phyloP scores from a whole-genome alignment of 1,140 invertebrate species.

The Drosophila nebulosa region DNA sequence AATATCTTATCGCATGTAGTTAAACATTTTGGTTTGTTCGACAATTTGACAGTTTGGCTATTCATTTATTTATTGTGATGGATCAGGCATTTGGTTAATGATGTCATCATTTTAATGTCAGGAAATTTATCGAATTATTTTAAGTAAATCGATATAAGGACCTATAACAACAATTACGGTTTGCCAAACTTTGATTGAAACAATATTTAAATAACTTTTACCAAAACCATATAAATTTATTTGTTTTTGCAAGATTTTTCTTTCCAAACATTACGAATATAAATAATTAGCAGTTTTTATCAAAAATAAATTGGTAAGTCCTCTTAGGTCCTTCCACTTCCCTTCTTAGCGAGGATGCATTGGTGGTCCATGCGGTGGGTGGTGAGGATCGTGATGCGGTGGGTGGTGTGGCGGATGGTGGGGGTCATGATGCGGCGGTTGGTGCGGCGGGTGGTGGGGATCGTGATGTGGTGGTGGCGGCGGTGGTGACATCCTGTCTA shows the following conservation, averaged over 20 bases:
- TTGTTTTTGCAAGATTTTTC: not conserved
- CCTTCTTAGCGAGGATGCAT: conserved; percentile 21
- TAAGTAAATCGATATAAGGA: too few species aligned
- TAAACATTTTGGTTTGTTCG: not conserved
- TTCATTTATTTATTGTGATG: not conserved
- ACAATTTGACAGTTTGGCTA: not conserved
- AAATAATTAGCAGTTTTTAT: not conserved
- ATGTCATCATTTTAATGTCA: not conserved
- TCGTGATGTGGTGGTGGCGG: conserved; percentile 28
- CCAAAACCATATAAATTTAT: not conserved
- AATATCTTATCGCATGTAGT: not conserved
- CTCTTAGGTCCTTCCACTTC: not conserved
- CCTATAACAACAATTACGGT: too few species aligned
- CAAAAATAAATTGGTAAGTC: not conserved
- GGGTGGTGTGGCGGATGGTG: conserved; percentile 24
- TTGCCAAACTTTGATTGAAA: too few species aligned
- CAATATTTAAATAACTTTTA: too few species aligned
- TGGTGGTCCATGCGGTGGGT: conserved; percentile 17
- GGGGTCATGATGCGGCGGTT: conserved; percentile 24
- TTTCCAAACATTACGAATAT: not conserved
- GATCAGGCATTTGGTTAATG: not conserved
- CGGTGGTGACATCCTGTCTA: conserved; percentile 28
- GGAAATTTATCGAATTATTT: too few species aligned
- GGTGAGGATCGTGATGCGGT: conserved; percentile 14
- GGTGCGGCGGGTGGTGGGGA: conserved; percentile 8